A percentile compares a stretch with the other conserved stretches of the same genome.
Evolutionary conservation across 2,888 invertebrate species (phyloP).

Genomic region (Sylvicola cinctus): DNA sequence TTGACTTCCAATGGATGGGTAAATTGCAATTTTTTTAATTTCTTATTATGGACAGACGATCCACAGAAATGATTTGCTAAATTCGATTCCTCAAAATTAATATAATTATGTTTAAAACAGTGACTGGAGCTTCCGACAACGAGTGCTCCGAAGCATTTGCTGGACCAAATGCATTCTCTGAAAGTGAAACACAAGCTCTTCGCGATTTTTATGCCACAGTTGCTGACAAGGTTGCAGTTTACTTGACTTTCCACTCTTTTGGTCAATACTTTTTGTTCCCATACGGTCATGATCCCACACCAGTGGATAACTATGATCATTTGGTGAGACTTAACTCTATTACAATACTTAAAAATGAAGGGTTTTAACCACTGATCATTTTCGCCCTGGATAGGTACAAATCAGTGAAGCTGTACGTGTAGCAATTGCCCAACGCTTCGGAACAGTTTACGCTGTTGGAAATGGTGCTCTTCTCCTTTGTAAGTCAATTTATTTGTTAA

Average conservation of each 20-base stretch:
- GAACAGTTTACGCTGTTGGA: conserved; percentile 39
- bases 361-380: no score
- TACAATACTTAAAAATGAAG: no score
- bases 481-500: conserved; percentile 16
- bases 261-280: conserved; percentile 48
- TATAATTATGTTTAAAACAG: no score
- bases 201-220: conserved; percentile 31
- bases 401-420: conserved; percentile 1
- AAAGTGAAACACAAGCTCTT: conserved; percentile 36
- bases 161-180: conserved; percentile 48
- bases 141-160: conserved; percentile 42
- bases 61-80: no score
- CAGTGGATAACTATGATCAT: conserved; percentile 30
- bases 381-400: no score
- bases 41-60: no score
- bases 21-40: no score
- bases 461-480: conserved; percentile 34
- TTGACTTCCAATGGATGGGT: conserved; percentile 46
- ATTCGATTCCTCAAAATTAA: no score
- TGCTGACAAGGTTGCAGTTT: conserved; percentile 31
- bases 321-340: conserved; percentile 17
- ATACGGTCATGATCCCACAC: conserved; percentile 39
- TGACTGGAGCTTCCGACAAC: conserved; percentile 31
- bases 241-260: conserved; percentile 53
- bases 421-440: conserved; percentile 29